A percentile compares a stretch with the other conserved stretches of the same genome.
phyloP scores from a whole-genome alignment of 2,797 vertebrate species.

The Picus viridis region DNA sequence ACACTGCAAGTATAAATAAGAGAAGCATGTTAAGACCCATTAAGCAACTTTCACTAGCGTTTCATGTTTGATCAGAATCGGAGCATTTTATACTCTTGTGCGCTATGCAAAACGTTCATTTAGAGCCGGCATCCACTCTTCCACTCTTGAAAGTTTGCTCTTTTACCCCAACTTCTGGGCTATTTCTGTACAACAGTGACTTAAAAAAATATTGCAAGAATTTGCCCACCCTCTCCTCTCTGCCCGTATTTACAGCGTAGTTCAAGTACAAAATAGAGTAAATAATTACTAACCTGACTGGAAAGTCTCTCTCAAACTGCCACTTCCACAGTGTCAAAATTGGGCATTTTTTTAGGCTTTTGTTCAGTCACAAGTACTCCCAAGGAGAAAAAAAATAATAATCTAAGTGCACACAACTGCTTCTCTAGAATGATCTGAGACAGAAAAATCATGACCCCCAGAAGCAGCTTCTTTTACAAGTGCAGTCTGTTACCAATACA shows the following conservation, averaged over 20 bases:
- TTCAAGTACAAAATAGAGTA: neutral
- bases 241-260: neutral
- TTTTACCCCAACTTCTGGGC: neutral
- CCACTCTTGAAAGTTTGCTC: neutral
- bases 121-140: neutral
- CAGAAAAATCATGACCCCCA: neutral
- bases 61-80: neutral
- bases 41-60: neutral
- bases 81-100: neutral
- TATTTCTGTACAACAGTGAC: neutral
- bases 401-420: neutral
- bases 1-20: neutral
- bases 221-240: neutral
- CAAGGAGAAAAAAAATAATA: constrained; percentile 36
- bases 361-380: neutral
- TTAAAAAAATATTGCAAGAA: neutral
- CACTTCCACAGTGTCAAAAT: constrained; percentile 84
- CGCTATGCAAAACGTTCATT: neutral
- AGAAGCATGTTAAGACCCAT: neutral
- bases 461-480: constrained; percentile 13
- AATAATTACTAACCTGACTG: constrained; percentile 83
- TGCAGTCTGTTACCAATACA: constrained; percentile 52
- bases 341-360: constrained; percentile 70
- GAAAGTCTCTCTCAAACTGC: constrained; percentile 86
- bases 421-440: neutral